Percentiles rank a stretch among this genome's conserved stretches.
Conservation (phyloP, 2,797 vertebrate genomes). For the Hemibagrus guttatus region DNA sequence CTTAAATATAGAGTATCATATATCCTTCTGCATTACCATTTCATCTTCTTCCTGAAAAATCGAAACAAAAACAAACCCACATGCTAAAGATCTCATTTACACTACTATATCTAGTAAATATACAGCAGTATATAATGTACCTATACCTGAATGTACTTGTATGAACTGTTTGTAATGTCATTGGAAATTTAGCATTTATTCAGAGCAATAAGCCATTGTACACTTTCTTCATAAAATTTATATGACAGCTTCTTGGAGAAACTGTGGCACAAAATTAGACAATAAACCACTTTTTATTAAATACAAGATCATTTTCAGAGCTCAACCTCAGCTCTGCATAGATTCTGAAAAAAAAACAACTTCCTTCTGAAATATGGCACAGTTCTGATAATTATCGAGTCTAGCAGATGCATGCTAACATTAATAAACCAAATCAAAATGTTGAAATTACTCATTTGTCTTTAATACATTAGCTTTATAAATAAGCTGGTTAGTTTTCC, state of each 20-base stretch:
- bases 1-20: too few relatives aligned
- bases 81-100: neutral
- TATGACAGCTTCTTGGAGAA: neutral
- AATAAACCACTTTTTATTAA: conserved; percentile 12
- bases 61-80: neutral
- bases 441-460: neutral
- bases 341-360: neutral
- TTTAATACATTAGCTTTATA: neutral
- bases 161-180: neutral
- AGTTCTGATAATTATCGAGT: neutral
- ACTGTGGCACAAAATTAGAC: neutral
- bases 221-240: neutral
- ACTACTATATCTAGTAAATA: neutral
- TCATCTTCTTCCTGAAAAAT: too few relatives aligned
- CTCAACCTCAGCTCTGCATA: neutral
- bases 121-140: neutral
- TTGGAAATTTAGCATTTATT: neutral
- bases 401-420: neutral
- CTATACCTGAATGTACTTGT: neutral
- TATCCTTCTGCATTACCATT: too few relatives aligned
- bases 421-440: neutral
- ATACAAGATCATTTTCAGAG: neutral
- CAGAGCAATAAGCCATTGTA: neutral
- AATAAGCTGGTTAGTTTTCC: neutral
- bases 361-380: neutral